Conservation (phyloP, 2,797 vertebrate species). For the Ptychadena robeensis region DNA sequence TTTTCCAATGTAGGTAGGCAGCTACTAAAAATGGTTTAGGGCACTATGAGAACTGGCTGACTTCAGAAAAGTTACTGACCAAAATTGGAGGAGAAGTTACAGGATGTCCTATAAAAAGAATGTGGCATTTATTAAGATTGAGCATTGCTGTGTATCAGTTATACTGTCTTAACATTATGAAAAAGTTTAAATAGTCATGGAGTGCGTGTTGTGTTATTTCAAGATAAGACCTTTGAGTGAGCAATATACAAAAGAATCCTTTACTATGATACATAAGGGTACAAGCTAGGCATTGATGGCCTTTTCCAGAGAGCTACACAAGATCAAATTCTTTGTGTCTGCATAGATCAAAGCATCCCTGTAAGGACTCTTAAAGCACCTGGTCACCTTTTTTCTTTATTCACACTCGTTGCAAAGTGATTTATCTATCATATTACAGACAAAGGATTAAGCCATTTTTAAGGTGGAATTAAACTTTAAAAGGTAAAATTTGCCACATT, state of each 20-base stretch:
- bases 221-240: background rate
- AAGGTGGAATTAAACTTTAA: too few species aligned
- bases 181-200: background rate
- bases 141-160: constrained; percentile 22
- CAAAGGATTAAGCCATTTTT: background rate
- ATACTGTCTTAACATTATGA: background rate
- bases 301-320: background rate
- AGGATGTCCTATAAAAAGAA: constrained; percentile 8
- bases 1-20: background rate
- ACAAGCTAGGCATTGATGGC: background rate
- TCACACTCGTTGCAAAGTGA: background rate
- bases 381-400: background rate
- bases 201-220: background rate
- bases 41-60: background rate
- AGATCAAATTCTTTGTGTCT: background rate
- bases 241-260: background rate
- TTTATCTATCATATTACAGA: background rate
- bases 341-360: background rate
- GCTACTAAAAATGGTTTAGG: background rate
- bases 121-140: constrained; percentile 57
- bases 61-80: constrained; percentile 14
- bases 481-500: too few species aligned
- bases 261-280: background rate
- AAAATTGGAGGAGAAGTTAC: background rate
- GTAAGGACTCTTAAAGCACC: background rate